phyloP scores from a whole-genome alignment of 2,888 invertebrate genomes.

The Harpagoxenus sublaevis region DNA sequence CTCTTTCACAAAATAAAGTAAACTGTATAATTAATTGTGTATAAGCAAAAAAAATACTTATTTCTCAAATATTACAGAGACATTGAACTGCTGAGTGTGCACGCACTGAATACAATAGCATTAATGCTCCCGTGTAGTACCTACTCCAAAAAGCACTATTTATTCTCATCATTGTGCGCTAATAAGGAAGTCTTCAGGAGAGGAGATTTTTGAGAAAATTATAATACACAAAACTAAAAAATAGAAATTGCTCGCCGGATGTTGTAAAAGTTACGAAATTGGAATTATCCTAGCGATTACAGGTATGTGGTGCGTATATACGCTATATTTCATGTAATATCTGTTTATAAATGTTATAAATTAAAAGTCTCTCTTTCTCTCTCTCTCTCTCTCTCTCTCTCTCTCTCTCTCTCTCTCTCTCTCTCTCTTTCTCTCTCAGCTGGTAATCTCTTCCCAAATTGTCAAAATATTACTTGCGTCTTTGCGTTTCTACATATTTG shows the following conservation, averaged over 20 bases:
- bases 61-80: conserved; percentile 3
- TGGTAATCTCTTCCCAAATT: neutral
- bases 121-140: neutral
- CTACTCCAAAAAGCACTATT: neutral
- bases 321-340: neutral
- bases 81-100: neutral
- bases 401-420: neutral
- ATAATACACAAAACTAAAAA: neutral
- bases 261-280: neutral
- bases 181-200: neutral
- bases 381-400: neutral
- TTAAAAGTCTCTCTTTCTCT: neutral
- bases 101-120: neutral
- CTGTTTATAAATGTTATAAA: neutral
- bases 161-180: neutral
- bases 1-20: neutral
- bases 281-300: neutral
- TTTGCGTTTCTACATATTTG: neutral
- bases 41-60: neutral
- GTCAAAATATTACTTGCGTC: neutral
- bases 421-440: neutral
- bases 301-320: neutral
- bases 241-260: neutral
- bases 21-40: neutral
- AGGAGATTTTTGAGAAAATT: neutral